These are phyloP conservation scores for Sinohyriopsis cumingii DNA, from an alignment of 2,888 invertebrate genomes.

Conservation along the genomic window DNA sequence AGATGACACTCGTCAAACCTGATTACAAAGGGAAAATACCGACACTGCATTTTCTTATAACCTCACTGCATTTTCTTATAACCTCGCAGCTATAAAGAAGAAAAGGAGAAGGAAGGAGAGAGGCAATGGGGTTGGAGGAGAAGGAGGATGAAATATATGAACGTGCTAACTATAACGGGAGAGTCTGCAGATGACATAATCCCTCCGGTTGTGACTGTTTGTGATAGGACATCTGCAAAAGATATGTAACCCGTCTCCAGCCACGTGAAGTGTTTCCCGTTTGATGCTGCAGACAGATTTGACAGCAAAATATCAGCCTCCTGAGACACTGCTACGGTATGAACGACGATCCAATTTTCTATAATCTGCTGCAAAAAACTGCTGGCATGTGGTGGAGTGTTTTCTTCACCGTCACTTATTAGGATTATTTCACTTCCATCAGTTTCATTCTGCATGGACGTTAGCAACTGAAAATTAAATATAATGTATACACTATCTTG, in stretches of 20 bases:
- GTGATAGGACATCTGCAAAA: constrained; percentile 3
- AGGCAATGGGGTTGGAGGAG: too few species aligned
- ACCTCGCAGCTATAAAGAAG: too few species aligned
- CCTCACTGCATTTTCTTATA: too few species aligned
- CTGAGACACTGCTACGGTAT: constrained; percentile 10
- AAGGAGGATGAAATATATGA: too few species aligned
- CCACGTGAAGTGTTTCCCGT: constrained; percentile 8
- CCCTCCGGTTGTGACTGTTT: background rate
- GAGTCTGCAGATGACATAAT: too few species aligned
- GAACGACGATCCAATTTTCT: background rate
- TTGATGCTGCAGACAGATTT: constrained; percentile 1
- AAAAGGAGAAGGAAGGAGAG: too few species aligned
- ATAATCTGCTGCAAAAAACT: background rate
- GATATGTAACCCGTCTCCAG: constrained; percentile 6
- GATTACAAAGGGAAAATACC: too few species aligned
- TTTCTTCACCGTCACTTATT: constrained; percentile 9
- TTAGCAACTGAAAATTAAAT: background rate
- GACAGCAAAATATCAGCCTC: constrained; percentile 7
- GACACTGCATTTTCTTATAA: too few species aligned
- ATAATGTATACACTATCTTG: background rate
- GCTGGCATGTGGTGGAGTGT: background rate
- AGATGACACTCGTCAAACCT: too few species aligned
- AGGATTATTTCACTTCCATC: constrained; percentile 9
- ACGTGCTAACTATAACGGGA: too few species aligned
- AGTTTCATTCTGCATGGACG: background rate